These are phyloP conservation scores for Hiodon tergisus DNA, from an alignment of 2,113 vertebrate genomes.

Conservation along the genomic window DNA sequence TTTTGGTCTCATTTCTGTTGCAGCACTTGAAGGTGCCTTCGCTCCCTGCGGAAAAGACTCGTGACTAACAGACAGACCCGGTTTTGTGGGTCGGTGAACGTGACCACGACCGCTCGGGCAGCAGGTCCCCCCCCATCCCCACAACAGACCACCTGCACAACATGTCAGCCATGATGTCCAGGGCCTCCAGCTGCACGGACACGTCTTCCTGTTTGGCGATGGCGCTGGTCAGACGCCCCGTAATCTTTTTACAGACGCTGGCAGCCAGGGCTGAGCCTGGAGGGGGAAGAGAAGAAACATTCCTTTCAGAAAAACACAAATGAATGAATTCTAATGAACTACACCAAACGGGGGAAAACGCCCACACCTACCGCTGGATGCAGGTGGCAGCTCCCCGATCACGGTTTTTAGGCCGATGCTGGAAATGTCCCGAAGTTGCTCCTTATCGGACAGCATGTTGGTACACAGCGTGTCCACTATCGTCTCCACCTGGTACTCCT, in stretches of 20 bases:
- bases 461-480: conserved; percentile 98
- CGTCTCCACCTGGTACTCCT: conserved; percentile 98
- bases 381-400: conserved; percentile 96
- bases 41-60: too few relatives aligned
- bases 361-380: conserved; percentile 84
- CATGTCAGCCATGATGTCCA: conserved; percentile 99
- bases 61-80: too few relatives aligned
- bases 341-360: background rate
- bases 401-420: conserved; percentile 98
- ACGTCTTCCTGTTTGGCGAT: conserved; percentile 99
- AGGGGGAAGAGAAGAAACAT: conserved; percentile 10
- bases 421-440: conserved; percentile 94
- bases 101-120: background rate
- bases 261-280: conserved; percentile 91
- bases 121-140: background rate
- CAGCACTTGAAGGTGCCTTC: background rate
- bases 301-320: too few relatives aligned
- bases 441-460: conserved; percentile 98
- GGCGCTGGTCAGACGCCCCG: conserved; percentile 92
- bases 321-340: too few relatives aligned
- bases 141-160: conserved; percentile 77
- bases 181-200: conserved; percentile 92
- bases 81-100: background rate
- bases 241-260: conserved; percentile 98
- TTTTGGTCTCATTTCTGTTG: background rate